phyloP scores from a whole-genome alignment of 2,797 vertebrate species.

The Rhyacichthys aspro region DNA sequence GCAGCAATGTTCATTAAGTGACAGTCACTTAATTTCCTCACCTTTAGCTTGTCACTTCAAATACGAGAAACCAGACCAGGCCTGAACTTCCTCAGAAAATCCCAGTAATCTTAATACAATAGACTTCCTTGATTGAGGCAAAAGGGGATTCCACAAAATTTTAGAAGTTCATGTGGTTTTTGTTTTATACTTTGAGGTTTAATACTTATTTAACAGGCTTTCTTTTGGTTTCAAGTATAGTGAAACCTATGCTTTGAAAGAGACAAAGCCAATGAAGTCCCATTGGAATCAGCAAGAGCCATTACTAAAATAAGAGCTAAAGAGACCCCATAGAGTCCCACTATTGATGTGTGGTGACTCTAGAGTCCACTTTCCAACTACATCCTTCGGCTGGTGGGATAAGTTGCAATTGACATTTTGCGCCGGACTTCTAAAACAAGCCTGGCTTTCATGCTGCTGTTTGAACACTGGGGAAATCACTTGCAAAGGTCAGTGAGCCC shows the following conservation, averaged over 20 bases:
- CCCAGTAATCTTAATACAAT: slow-evolving; percentile 21
- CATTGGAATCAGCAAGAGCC: slow-evolving; percentile 8
- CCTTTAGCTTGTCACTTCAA: slow-evolving; percentile 9
- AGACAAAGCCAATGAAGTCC: slow-evolving; percentile 21
- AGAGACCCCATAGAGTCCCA: slow-evolving; percentile 67
- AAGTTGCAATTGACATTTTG: slow-evolving; percentile 89
- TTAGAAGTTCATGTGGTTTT: slow-evolving; percentile 31
- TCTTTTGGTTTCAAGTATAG: not conserved
- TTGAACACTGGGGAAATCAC: slow-evolving; percentile 86
- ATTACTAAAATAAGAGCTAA: slow-evolving; percentile 44
- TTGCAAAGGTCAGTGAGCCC: slow-evolving; percentile 86
- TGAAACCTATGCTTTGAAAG: slow-evolving; percentile 2
- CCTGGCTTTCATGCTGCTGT: slow-evolving; percentile 86
- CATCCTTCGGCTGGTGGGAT: slow-evolving; percentile 81
- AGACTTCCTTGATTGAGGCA: slow-evolving; percentile 49
- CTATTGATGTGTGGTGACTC: slow-evolving; percentile 75
- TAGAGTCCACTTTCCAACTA: slow-evolving; percentile 82
- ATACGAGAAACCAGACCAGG: slow-evolving; percentile 30
- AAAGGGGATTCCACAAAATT: slow-evolving; percentile 46
- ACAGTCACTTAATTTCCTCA: slow-evolving; percentile 38
- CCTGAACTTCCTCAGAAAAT: slow-evolving; percentile 54
- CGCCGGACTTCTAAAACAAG: slow-evolving; percentile 84
- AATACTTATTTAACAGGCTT: not conserved
- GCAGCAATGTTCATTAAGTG: not conserved
- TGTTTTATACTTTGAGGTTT: slow-evolving; percentile 14